Conservation (phyloP, 2,113 vertebrate genomes). For the Pseudorectes ferrugineus region DNA sequence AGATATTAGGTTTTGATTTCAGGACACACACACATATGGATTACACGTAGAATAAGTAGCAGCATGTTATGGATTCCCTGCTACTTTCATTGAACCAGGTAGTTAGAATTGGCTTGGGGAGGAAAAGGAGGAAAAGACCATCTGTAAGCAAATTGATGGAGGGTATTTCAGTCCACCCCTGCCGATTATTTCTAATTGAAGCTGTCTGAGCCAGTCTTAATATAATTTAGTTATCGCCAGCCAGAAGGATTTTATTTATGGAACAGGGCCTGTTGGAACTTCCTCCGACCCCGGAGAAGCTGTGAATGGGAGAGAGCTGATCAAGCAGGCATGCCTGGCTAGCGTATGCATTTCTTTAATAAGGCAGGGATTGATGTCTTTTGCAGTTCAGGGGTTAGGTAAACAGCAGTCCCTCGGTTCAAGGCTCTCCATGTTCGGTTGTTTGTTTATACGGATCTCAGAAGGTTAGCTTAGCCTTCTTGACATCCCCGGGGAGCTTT, state of each 20-base stretch:
- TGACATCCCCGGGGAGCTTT: constrained; percentile 55
- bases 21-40: not conserved
- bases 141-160: constrained; percentile 17
- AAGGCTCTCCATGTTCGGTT: constrained; percentile 69
- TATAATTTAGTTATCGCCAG: constrained; percentile 54
- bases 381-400: constrained; percentile 70
- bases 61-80: not conserved
- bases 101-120: not conserved
- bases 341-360: constrained; percentile 65
- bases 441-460: constrained; percentile 72
- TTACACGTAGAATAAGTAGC: not conserved
- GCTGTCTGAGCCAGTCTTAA: constrained; percentile 64
- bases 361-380: constrained; percentile 71
- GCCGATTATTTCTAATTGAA: constrained; percentile 48
- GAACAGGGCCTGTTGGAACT: constrained; percentile 60
- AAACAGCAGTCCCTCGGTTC: constrained; percentile 71
- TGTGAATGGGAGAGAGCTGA: constrained; percentile 64
- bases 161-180: constrained; percentile 14
- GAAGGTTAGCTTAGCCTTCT: constrained; percentile 62
- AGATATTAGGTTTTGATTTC: not conserved
- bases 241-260: constrained; percentile 72
- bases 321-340: constrained; percentile 33
- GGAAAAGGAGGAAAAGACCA: not conserved
- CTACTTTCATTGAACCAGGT: not conserved
- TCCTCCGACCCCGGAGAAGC: constrained; percentile 61